These are phyloP conservation scores for Solenopsis invicta DNA, from an alignment of 1,140 invertebrate species.

Conservation along the genomic window DNA sequence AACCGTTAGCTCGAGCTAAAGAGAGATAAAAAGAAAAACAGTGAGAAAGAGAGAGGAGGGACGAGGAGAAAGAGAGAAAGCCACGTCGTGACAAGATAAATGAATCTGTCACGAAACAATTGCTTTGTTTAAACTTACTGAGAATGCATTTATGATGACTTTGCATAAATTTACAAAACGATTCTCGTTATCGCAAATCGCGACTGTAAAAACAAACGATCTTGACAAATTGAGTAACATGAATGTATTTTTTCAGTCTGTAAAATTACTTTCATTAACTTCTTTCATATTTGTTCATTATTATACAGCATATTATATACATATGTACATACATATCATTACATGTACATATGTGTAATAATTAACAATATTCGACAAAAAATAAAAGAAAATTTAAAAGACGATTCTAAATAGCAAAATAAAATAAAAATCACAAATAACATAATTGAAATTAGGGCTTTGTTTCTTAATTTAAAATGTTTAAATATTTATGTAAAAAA, in stretches of 20 bases:
- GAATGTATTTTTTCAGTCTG: neutral
- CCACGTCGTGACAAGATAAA: neutral
- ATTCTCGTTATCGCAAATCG: neutral
- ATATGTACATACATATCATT: too few relatives aligned
- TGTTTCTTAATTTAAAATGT: too few relatives aligned
- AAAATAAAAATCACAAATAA: too few relatives aligned
- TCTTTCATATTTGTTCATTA: too few relatives aligned
- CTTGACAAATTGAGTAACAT: neutral
- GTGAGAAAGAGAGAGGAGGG: neutral
- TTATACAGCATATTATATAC: too few relatives aligned
- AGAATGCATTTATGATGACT: slow-evolving; percentile 5
- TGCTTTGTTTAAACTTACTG: slow-evolving; percentile 27
- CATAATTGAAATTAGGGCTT: too few relatives aligned
- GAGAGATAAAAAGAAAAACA: neutral
- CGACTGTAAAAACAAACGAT: neutral
- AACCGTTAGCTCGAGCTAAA: neutral
- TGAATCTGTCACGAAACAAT: slow-evolving; percentile 1
- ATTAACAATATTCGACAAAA: too few relatives aligned
- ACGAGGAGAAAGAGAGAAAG: slow-evolving; percentile 2
- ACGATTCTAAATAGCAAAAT: too few relatives aligned
- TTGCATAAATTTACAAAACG: slow-evolving; percentile 18
- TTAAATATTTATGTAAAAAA: too few relatives aligned
- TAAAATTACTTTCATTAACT: too few relatives aligned
- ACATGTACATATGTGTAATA: too few relatives aligned
- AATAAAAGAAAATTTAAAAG: too few relatives aligned